Percentiles rank a stretch among this genome's conserved stretches.
Evolutionary conservation across 2,888 invertebrate genomes (phyloP).

Genomic region (Pimpla rufipes): DNA sequence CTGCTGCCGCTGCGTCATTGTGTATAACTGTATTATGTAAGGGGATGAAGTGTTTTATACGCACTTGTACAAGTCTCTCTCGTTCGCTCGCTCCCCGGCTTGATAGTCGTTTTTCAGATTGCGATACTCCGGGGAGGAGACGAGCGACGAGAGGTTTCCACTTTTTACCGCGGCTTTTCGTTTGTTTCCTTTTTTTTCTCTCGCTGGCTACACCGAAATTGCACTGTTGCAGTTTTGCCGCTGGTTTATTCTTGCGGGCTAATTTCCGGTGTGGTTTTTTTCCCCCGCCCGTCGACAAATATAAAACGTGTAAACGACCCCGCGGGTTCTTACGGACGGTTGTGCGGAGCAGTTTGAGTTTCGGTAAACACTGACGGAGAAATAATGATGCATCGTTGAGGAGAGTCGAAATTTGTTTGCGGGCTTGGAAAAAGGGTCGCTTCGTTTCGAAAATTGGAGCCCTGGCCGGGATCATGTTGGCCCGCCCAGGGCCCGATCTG

Average conservation of each 20-base stretch:
- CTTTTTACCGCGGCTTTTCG: background rate
- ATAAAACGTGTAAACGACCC: background rate
- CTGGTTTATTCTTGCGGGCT: background rate
- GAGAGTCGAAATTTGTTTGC: no score
- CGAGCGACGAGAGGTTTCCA: background rate
- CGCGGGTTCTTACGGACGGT: slow-evolving; percentile 30
- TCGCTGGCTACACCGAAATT: background rate
- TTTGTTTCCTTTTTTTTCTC: background rate
- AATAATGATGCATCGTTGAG: no score
- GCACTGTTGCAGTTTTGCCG: background rate
- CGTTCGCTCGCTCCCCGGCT: background rate
- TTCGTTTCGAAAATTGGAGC: no score
- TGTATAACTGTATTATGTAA: slow-evolving; percentile 19
- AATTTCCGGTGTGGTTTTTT: no score
- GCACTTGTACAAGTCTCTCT: slow-evolving; percentile 13
- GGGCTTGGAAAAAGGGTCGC: no score
- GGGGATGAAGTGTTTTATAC: slow-evolving; percentile 27
- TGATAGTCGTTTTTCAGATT: background rate
- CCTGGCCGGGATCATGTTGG: no score
- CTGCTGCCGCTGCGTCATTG: background rate
- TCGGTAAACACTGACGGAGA: no score
- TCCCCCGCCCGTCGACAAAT: no score
- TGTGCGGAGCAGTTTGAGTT: no score
- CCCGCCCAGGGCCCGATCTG: no score
- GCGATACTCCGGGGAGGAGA: background rate